Conservation (phyloP, 1,140 invertebrate genomes). For the Leptoteleia sp. region DNA sequence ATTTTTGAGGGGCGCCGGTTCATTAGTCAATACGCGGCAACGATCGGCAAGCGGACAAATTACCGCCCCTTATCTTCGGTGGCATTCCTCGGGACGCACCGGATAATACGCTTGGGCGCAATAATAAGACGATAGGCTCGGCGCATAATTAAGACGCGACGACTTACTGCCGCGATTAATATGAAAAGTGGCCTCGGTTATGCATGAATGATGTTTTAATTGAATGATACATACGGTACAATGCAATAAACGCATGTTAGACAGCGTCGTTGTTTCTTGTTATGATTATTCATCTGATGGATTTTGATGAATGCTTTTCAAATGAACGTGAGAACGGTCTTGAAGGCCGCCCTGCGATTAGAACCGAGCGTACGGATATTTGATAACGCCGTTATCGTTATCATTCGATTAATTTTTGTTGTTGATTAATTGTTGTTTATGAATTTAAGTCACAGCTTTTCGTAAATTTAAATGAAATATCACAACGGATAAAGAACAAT, state of each 20-base stretch:
- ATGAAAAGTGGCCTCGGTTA: constrained; percentile 48
- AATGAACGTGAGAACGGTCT: constrained; percentile 42
- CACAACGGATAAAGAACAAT: too few relatives aligned
- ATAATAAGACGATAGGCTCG: constrained; percentile 53
- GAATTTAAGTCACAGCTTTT: too few relatives aligned
- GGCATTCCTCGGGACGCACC: constrained; percentile 33
- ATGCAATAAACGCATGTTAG: constrained; percentile 50
- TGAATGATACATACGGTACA: constrained; percentile 55
- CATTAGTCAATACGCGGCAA: constrained; percentile 52
- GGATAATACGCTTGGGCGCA: constrained; percentile 47
- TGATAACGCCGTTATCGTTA: too few relatives aligned
- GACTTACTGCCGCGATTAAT: constrained; percentile 61
- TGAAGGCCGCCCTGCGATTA: too few relatives aligned
- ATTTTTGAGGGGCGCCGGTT: constrained; percentile 49
- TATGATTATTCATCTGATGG: constrained; percentile 39
- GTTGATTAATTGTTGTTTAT: too few relatives aligned
- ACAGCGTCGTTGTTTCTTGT: constrained; percentile 53
- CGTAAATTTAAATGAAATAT: too few relatives aligned
- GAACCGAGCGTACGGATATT: too few relatives aligned
- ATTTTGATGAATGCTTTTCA: constrained; percentile 44
- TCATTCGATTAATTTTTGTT: too few relatives aligned
- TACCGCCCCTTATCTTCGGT: constrained; percentile 48
- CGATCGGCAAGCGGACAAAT: constrained; percentile 37
- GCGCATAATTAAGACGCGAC: constrained; percentile 58
- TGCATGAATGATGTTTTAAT: constrained; percentile 62